Conservation (phyloP, 2,113 vertebrate genomes). For the Climacteris rufus region DNA sequence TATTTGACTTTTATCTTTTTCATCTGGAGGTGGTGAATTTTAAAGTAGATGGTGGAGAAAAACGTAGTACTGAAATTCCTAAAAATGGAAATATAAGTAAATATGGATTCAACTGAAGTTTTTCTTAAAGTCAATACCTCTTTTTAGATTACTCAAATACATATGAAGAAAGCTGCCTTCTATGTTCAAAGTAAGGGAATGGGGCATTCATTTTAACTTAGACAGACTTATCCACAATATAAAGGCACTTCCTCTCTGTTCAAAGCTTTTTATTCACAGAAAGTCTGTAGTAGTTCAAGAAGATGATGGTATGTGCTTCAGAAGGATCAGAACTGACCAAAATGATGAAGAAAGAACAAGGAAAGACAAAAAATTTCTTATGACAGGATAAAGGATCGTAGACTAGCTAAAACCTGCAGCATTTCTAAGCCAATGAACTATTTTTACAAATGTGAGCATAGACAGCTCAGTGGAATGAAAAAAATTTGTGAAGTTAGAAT, state of each 20-base stretch:
- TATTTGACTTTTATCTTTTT: not conserved
- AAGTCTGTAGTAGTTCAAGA: not conserved
- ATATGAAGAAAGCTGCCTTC: not conserved
- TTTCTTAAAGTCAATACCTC: not conserved
- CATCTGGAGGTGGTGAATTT: not conserved
- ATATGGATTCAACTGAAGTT: not conserved
- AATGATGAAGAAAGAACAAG: not conserved
- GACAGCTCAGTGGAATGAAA: not conserved
- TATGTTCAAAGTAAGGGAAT: not conserved
- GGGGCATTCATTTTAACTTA: not conserved
- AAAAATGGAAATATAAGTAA: not conserved
- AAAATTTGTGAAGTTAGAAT: not conserved
- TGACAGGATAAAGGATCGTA: not conserved
- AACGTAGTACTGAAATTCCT: not conserved
- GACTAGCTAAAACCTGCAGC: not conserved
- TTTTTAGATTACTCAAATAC: not conserved
- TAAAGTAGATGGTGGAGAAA: not conserved
- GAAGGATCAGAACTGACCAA: not conserved
- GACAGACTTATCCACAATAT: not conserved
- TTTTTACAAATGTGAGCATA: not conserved
- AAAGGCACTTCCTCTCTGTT: not conserved
- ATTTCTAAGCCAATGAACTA: not conserved
- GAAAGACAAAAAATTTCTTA: not conserved
- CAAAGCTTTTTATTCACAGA: not conserved
- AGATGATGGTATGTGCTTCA: not conserved